Conservation (phyloP, 2,797 vertebrate species). For the Hozukius guyotensis region DNA sequence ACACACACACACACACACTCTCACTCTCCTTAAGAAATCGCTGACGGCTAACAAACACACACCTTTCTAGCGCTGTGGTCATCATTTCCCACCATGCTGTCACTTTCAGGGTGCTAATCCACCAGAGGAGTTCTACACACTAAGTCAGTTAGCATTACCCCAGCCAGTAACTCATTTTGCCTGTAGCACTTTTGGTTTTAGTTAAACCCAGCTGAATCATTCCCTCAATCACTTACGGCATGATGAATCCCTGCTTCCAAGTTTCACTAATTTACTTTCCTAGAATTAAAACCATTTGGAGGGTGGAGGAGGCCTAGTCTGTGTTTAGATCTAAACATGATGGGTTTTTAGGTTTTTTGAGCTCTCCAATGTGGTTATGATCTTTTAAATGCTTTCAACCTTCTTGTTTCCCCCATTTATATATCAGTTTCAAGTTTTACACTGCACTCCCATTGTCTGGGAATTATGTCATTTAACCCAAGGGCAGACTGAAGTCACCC, state of each 20-base stretch:
- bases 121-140: slow-evolving; percentile 17
- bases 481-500: slow-evolving; percentile 52
- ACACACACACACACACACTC: neutral
- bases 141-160: slow-evolving; percentile 12
- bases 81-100: slow-evolving; percentile 57
- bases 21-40: slow-evolving; percentile 30
- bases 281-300: slow-evolving; percentile 44
- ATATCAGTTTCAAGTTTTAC: slow-evolving; percentile 36
- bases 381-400: slow-evolving; percentile 27
- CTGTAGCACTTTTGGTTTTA: slow-evolving; percentile 33
- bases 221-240: neutral
- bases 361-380: slow-evolving; percentile 16
- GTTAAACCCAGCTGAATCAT: slow-evolving; percentile 31
- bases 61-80: slow-evolving; percentile 46
- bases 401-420: slow-evolving; percentile 18
- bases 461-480: slow-evolving; percentile 55
- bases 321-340: slow-evolving; percentile 3
- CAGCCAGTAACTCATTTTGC: slow-evolving; percentile 28
- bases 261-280: slow-evolving; percentile 26
- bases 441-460: slow-evolving; percentile 25
- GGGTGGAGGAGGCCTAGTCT: neutral
- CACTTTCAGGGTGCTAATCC: slow-evolving; percentile 47
- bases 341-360: slow-evolving; percentile 18
- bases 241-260: slow-evolving; percentile 29
- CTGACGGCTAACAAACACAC: slow-evolving; percentile 54